Evolutionary conservation across 2,113 vertebrate genomes (phyloP), one percentile per base, ranked within the genome.

Genomic region (Hymenochirus boettgeri): DNA sequence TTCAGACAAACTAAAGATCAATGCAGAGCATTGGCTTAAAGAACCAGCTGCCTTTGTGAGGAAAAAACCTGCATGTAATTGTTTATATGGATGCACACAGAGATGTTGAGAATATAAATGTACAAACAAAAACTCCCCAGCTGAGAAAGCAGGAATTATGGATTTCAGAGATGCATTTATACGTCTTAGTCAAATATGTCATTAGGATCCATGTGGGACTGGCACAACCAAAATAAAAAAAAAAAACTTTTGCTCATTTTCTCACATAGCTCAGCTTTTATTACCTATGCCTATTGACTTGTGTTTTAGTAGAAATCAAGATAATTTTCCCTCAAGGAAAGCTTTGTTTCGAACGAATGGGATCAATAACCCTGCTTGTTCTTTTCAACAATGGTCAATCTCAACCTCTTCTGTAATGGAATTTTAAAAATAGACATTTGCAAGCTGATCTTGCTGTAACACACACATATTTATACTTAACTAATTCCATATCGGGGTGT

Each of bases 241-340:
- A 67, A 57, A 56, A 55, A 57, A 65, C 48, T 21, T 56, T 57
- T 37, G 55, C 31, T 67, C 31, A 59, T 59, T 67, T 67, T 59
- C 59, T 69, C 57, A 69, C 65, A 69, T 57, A 69, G 57, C 47
- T 69, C 65, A 53, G 57, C 65, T 69, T 69, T 69, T 69, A 69
- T 69, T 60, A 69, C 65, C 65, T 69, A 69, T 47, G 48, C 53
- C 65, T 69, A 69, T 69, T 69, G 65, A 69, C 65, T 69, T 69
- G 53, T 69, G 65, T 69, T 69, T 69, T 69, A 69, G 65, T 69
- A 69, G 65, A 69, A 69, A 69, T 69, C 65, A 69, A 69, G 65
- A 69, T 69, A 69, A 69, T 69, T 69, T 69, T 69, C 65, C 65
- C 65, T 69, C 65, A 69, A 69, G 65, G 65, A 69, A 69, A 69